Evolutionary conservation across 2,113 vertebrate genomes (phyloP).

Genomic region (Pelecanoides urinatrix): DNA sequence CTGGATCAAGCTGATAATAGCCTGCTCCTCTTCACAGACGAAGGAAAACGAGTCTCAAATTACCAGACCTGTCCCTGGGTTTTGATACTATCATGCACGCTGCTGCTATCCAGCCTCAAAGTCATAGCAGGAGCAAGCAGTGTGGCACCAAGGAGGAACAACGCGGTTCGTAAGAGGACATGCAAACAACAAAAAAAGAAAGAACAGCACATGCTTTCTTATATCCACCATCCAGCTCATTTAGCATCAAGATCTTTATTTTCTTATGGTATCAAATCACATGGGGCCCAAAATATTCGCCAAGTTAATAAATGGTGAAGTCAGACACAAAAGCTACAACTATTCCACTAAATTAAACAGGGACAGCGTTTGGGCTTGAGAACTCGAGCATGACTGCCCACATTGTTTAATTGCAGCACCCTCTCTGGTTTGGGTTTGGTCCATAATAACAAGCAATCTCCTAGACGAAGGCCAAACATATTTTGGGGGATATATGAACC

Average conservation of each 20-base stretch:
- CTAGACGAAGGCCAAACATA: background rate
- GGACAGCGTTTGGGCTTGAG: background rate
- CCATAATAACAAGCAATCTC: background rate
- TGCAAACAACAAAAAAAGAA: background rate
- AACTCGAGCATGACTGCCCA: rapidly evolving
- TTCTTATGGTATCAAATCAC: background rate
- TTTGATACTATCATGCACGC: conserved; percentile 30
- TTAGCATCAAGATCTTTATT: background rate
- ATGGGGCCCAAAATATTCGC: background rate
- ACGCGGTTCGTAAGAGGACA: background rate
- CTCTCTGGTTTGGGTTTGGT: background rate
- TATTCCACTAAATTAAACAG: background rate
- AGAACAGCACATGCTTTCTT: background rate
- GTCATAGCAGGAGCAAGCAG: conserved; percentile 44
- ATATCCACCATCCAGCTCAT: background rate
- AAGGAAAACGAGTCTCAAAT: conserved; percentile 10
- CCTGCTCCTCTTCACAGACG: background rate
- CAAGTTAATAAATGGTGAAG: background rate
- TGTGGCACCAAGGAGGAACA: conserved; percentile 23
- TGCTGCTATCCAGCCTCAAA: conserved; percentile 16
- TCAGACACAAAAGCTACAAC: background rate
- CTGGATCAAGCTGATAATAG: background rate
- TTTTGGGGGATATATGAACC: background rate
- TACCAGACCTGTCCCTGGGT: background rate
- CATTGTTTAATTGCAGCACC: background rate